Percentiles rank a stretch among this genome's conserved stretches.
These are phyloP conservation scores for Cochlearius cochlearius DNA, from an alignment of 2,113 vertebrate genomes.

Conservation along the genomic window DNA sequence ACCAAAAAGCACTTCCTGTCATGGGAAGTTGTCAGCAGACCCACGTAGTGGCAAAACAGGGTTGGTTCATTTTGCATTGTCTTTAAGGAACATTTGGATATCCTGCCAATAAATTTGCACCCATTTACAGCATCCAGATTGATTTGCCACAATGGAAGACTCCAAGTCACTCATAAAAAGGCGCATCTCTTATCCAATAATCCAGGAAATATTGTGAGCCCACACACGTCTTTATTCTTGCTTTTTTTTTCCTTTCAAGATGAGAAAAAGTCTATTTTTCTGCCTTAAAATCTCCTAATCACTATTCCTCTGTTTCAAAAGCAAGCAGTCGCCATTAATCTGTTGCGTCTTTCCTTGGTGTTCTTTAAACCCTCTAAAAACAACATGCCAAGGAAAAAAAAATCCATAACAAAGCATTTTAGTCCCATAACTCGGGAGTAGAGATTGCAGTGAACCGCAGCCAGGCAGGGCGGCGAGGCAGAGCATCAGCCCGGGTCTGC, in stretches of 20 bases:
- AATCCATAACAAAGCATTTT: background rate
- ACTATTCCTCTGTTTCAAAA: background rate
- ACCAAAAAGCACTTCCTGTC: constrained; percentile 1
- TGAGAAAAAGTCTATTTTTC: background rate
- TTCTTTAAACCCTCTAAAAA: background rate
- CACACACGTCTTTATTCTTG: background rate
- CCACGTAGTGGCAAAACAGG: background rate
- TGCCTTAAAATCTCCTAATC: background rate
- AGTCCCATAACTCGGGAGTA: background rate
- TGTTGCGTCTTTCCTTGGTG: background rate
- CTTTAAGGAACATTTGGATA: constrained; percentile 70
- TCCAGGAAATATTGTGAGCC: background rate
- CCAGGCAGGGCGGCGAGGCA: background rate
- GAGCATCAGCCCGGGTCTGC: background rate
- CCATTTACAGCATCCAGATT: constrained; percentile 63
- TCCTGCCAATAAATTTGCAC: constrained; percentile 63
- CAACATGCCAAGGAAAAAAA: background rate
- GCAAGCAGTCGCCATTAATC: background rate
- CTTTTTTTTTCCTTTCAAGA: background rate
- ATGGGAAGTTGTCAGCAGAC: background rate
- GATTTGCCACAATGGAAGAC: constrained; percentile 8
- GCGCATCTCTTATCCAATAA: background rate
- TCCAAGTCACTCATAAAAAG: background rate
- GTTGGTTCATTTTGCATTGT: constrained; percentile 54
- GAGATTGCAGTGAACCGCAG: background rate